Base-by-base conservation (phyloP, 2,888 invertebrate species). In the Hylaea fasciaria region DNA sequence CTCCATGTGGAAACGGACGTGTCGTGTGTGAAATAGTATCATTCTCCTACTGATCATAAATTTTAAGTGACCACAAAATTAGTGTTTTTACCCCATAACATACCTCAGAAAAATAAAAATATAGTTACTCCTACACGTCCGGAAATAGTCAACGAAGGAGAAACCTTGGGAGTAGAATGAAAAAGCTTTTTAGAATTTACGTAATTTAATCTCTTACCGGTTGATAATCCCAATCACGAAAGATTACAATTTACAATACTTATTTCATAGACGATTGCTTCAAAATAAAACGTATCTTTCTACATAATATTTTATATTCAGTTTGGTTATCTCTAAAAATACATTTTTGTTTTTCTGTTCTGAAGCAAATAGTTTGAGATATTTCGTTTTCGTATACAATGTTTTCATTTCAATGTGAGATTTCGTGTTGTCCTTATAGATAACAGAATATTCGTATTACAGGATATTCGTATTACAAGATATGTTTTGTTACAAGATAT, bases 401-500 rank as follows among this genome's bases (percentile, higher is more conserved):
- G 82, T 73, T 72, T 76, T 79, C 62, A 57, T 65, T 82, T 82
- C 74, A 76, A 74, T 68, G 69, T 72, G 76, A 80, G 73, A 79
- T 82, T 85, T 83, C 83, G 82, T 84, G 86, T 85, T 85, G 81
- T 78, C 81, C 76, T 77, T 81, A 80, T 74, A 77, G 71, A 75
- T 73, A 73, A 74, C 72, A 74, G 71, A 76, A 75, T 74, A 74
- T 78, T 80, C 77, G 71, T 78, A 78, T 79, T 82, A 80, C 73
- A 77, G 78, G 91, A 91, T 91, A 91, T 91, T 90, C 81, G 86
- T 82, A 85, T 86, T 88, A 77, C 85, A 65, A 81, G 89, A 91
- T 91, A 91, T 91, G 90, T n/a, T 82, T 86, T 82, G 85, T 86
- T 88, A 77, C 85, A 65, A 81, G 89, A 91, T 91, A 91, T 91